A percentile compares a stretch with the other conserved stretches of the same genome.
Conservation (phyloP, 2,888 invertebrate species). For the Xestia ashworthii region DNA sequence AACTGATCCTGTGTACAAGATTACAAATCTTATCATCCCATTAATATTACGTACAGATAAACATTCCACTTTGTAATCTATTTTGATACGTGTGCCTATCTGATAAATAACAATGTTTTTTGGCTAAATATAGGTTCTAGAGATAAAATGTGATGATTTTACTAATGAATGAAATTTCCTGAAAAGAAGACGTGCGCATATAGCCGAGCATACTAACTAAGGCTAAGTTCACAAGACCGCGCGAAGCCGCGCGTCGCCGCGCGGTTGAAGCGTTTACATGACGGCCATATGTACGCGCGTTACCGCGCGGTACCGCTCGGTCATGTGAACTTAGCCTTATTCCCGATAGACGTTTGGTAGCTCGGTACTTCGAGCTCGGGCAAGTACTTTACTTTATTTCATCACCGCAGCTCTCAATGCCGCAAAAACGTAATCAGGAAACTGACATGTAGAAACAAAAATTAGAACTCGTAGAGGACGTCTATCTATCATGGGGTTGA, state of each 20-base stretch:
- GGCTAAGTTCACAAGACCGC: no score
- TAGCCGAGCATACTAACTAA: not conserved
- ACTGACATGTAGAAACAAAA: no score
- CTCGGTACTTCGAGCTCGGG: not conserved
- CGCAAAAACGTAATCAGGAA: not conserved
- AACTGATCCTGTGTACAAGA: not conserved
- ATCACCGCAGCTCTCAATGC: not conserved
- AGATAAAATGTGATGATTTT: not conserved
- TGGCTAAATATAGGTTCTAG: not conserved
- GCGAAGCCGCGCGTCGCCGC: no score
- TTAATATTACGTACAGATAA: not conserved
- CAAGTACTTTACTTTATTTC: not conserved
- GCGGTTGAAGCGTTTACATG: no score
- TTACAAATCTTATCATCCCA: slow-evolving; percentile 20
- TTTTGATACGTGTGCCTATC: slow-evolving; percentile 7
- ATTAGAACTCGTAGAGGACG: no score
- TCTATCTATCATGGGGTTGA: no score
- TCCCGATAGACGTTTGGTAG: not conserved
- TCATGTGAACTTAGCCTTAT: no score
- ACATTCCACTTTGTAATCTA: not conserved
- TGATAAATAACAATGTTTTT: slow-evolving; percentile 2
- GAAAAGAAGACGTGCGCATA: not conserved
- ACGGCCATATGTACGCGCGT: no score
- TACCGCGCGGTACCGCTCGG: no score
- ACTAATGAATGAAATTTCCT: not conserved